These are phyloP conservation scores for Cotesia chilonis DNA, from an alignment of 1,140 invertebrate species.

Conservation along the genomic window DNA sequence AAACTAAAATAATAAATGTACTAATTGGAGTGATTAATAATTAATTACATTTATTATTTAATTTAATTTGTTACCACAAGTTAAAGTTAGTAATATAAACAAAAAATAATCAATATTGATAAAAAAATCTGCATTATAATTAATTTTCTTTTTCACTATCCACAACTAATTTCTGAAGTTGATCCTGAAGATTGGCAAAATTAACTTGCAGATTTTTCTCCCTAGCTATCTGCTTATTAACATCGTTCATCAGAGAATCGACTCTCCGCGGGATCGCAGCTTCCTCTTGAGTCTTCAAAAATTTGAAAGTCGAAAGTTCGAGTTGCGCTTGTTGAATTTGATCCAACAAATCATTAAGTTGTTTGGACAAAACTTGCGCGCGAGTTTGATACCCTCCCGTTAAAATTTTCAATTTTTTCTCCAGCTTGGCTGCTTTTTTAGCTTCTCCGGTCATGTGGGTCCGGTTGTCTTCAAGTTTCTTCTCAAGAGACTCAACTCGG, in stretches of 20 bases:
- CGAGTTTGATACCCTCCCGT: constrained; percentile 89
- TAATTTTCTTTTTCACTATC: too few species aligned
- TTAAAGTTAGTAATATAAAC: too few species aligned
- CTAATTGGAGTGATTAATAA: too few species aligned
- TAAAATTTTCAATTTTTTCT: constrained; percentile 95
- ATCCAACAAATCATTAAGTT: constrained; percentile 86
- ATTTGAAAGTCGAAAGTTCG: constrained; percentile 92
- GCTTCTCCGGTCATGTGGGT: constrained; percentile 95
- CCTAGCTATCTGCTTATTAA: constrained; percentile 88
- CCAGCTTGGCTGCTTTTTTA: constrained; percentile 95
- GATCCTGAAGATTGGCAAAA: constrained; percentile 76
- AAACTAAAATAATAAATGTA: too few species aligned
- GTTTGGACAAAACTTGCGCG: constrained; percentile 89
- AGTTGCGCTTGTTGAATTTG: constrained; percentile 89
- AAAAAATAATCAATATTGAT: too few species aligned
- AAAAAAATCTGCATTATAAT: too few species aligned
- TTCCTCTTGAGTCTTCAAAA: constrained; percentile 89
- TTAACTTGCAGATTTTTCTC: constrained; percentile 87
- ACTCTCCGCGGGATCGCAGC: constrained; percentile 89
- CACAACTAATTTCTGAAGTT: constrained; percentile 63
- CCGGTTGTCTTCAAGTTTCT: constrained; percentile 91
- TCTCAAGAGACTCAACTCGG: constrained; percentile 91
- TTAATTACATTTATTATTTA: too few species aligned
- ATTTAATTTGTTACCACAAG: too few species aligned
- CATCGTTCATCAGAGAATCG: constrained; percentile 90